Evolutionary conservation across 2,113 vertebrate genomes (phyloP).

Genomic region (rabbit (Oryctolagus cuniculus)): DNA sequence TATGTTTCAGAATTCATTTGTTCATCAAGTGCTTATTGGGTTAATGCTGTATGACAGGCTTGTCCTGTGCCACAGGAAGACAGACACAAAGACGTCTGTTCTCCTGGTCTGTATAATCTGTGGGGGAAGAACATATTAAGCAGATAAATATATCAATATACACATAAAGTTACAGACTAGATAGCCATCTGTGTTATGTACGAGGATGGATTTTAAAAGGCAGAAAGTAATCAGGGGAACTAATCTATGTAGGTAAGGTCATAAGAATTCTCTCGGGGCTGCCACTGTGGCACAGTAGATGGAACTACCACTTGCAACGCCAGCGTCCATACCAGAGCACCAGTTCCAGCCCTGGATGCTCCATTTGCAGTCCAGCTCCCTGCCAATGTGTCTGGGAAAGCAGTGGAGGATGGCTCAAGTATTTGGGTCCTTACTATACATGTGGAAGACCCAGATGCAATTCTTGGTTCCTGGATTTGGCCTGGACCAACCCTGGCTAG

Average conservation of each 20-base stretch:
- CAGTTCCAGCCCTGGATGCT: no score
- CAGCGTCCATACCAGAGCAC: no score
- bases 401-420: no score
- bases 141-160: not conserved
- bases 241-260: not conserved
- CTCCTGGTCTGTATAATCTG: not conserved
- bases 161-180: not conserved
- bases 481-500: no score
- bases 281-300: no score
- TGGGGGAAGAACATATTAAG: not conserved
- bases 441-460: no score
- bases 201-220: not conserved
- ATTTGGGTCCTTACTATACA: no score
- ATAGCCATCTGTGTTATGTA: not conserved
- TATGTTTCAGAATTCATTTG: not conserved
- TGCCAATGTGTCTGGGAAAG: no score
- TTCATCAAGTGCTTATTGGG: constrained; percentile 1
- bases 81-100: not conserved
- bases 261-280: not conserved
- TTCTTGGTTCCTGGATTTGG: no score
- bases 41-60: not conserved
- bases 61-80: not conserved
- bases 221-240: not conserved
- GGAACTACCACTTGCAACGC: no score
- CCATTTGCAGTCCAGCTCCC: no score